Conservation (phyloP, 2,888 invertebrate species). For the Suillia variegata region DNA sequence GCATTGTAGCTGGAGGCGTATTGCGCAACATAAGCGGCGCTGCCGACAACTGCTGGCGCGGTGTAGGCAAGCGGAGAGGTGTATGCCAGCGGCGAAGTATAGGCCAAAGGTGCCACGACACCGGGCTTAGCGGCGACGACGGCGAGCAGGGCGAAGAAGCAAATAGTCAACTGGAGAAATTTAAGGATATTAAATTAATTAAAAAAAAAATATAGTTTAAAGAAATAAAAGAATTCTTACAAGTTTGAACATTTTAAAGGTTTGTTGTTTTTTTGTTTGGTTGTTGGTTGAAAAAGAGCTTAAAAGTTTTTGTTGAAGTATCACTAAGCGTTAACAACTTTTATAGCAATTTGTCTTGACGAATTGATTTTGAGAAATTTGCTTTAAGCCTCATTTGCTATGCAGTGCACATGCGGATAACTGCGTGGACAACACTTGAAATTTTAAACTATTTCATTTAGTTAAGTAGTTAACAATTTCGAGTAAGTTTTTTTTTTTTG, state of each 20-base stretch:
- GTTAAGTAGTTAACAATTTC: no score
- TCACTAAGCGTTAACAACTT: no score
- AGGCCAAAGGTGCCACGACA: constrained; percentile 31
- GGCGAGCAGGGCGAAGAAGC: constrained; percentile 49
- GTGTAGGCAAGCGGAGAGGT: constrained; percentile 43
- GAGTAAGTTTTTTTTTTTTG: no score
- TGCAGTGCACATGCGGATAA: no score
- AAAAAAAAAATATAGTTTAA: background rate
- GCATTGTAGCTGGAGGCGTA: constrained; percentile 52
- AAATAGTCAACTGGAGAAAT: constrained; percentile 40
- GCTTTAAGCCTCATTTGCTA: no score
- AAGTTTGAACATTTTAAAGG: constrained; percentile 49
- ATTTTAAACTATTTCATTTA: no score
- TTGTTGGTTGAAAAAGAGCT: background rate
- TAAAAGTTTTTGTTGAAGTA: background rate
- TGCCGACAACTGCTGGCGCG: constrained; percentile 46
- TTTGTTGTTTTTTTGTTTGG: constrained; percentile 16
- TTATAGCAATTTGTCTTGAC: no score
- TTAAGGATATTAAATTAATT: background rate
- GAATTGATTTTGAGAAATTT: no score
- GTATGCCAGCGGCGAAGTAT: constrained; percentile 32
- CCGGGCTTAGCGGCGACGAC: constrained; percentile 47
- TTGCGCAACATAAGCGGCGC: constrained; percentile 50
- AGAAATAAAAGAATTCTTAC: constrained; percentile 37
- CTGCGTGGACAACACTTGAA: no score